Conservation (phyloP, 2,113 vertebrate genomes). For the Ochotona princeps region DNA sequence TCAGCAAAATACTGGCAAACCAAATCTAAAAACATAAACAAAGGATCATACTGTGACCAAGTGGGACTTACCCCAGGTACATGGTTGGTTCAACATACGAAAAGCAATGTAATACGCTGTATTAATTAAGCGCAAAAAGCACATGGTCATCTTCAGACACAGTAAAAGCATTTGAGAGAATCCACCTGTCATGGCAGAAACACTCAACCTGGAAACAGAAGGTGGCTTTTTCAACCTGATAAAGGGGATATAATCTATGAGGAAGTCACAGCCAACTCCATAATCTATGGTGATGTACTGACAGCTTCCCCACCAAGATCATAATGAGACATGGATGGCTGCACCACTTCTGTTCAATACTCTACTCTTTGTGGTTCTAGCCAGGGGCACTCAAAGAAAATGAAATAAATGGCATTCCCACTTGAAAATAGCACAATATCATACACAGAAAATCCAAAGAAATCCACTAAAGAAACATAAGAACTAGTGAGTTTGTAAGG, state of each 20-base stretch:
- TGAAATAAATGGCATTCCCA: not conserved
- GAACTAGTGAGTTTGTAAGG: not conserved
- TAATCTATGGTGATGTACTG: not conserved
- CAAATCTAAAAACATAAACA: not conserved
- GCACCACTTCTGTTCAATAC: not conserved
- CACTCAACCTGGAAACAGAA: not conserved
- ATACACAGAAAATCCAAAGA: not conserved
- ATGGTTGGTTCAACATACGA: not conserved
- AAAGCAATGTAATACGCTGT: not conserved
- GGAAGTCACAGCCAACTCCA: not conserved
- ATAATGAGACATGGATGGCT: not conserved
- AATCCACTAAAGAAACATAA: not conserved
- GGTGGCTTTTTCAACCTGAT: not conserved
- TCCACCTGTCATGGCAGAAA: slow-evolving; percentile 19
- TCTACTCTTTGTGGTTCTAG: not conserved
- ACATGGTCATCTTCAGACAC: not conserved
- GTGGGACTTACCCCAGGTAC: not conserved
- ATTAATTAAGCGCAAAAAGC: not conserved
- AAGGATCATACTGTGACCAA: not conserved
- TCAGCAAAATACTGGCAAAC: slow-evolving; percentile 3
- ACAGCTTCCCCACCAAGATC: not conserved
- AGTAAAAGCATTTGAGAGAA: not conserved
- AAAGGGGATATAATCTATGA: not conserved
- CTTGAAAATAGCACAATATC: not conserved
- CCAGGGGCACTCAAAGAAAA: not conserved